Evolutionary conservation across 2,797 vertebrate genomes (phyloP).

Genomic region (Enteromius paludinosus): DNA sequence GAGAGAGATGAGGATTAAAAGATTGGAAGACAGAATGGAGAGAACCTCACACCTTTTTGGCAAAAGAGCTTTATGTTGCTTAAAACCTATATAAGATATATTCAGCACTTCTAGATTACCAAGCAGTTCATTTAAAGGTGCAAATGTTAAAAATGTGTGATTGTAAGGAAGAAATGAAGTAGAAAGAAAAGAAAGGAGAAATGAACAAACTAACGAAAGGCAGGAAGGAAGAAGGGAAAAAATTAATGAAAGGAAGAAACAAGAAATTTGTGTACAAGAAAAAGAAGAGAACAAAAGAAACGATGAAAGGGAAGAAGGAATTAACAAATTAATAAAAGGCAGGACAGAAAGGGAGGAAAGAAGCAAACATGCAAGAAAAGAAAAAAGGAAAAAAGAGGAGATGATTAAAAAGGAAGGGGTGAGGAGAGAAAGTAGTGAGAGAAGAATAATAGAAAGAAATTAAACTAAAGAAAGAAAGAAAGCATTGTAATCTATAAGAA

Average conservation of each 20-base stretch:
- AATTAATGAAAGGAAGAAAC: neutral
- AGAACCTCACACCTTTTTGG: neutral
- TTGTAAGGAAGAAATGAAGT: neutral
- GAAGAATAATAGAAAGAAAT: neutral
- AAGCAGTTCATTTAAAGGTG: neutral
- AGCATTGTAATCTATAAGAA: neutral
- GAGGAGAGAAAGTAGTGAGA: neutral
- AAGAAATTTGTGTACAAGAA: neutral
- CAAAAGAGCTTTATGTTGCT: neutral
- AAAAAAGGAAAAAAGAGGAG: neutral
- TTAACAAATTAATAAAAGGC: neutral
- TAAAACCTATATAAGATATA: neutral
- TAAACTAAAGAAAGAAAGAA: neutral
- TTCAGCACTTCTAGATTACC: neutral
- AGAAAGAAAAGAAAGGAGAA: neutral
- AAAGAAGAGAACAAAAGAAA: neutral
- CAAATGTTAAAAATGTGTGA: neutral
- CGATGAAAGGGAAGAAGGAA: neutral
- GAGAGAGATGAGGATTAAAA: slow-evolving; percentile 1
- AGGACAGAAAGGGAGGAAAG: neutral
- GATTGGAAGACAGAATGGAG: neutral
- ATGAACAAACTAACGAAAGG: neutral
- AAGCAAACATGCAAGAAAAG: neutral
- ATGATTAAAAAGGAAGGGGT: neutral
- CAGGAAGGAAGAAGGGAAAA: neutral